Evolutionary conservation across 2,888 invertebrate genomes (phyloP).

Genomic region (Mesorhabditis belari): DNA sequence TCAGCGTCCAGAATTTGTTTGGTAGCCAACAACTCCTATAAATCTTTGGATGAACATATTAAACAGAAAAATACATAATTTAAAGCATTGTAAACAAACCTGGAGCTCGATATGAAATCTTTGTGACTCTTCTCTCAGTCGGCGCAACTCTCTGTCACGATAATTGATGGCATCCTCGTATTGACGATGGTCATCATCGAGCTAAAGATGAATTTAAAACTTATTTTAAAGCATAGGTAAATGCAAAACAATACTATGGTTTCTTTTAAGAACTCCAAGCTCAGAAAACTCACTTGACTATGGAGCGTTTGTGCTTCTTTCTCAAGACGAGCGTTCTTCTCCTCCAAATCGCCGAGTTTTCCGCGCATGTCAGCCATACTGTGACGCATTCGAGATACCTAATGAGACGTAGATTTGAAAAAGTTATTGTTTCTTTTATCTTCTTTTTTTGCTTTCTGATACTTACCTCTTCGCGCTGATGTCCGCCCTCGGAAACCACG

Average conservation of each 20-base stretch:
- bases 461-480: slow-evolving; percentile 57
- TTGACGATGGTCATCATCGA: slow-evolving; percentile 57
- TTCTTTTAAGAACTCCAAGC: too few species aligned
- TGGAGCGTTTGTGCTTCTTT: slow-evolving; percentile 50
- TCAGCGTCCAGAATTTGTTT: slow-evolving; percentile 60
- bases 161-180: slow-evolving; percentile 53
- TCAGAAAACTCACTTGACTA: slow-evolving; percentile 43
- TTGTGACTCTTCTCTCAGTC: slow-evolving; percentile 53
- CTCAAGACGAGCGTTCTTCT: slow-evolving; percentile 37
- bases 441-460: slow-evolving; percentile 58
- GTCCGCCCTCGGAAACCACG: slow-evolving; percentile 57
- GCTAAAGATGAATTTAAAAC: slow-evolving; percentile 53
- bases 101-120: slow-evolving; percentile 52
- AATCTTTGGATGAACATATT: too few species aligned
- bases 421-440: slow-evolving; percentile 56
- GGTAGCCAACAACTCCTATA: slow-evolving; percentile 56
- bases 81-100: too few species aligned
- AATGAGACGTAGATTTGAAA: too few species aligned
- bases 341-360: slow-evolving; percentile 36
- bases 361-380: slow-evolving; percentile 27
- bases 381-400: slow-evolving; percentile 28
- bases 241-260: not conserved
- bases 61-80: too few species aligned
- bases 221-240: slow-evolving; percentile 22
- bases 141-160: slow-evolving; percentile 52